Conservation (phyloP, 1,140 invertebrate genomes). For the Drosophila bipectinata region DNA sequence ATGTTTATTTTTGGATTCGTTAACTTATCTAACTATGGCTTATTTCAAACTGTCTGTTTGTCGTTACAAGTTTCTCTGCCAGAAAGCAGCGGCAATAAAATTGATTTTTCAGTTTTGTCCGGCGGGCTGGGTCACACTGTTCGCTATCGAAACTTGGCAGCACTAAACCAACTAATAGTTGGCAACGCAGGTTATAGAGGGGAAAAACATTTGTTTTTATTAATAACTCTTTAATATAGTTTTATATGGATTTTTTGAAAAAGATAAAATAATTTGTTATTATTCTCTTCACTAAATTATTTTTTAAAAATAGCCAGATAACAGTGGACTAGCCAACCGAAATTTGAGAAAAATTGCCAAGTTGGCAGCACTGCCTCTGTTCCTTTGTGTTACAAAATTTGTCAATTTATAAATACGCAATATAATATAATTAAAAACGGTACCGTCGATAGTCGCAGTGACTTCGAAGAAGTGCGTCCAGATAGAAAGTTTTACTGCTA, state of each 20-base stretch:
- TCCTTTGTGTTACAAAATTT: conserved; percentile 43
- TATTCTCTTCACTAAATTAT: too few species aligned
- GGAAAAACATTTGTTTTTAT: too few species aligned
- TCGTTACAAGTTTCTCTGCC: conserved; percentile 55
- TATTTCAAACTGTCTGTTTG: conserved; percentile 73
- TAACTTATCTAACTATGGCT: conserved; percentile 54
- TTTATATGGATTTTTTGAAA: too few species aligned
- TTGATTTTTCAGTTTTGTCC: conserved; percentile 43
- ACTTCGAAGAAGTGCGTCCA: not conserved
- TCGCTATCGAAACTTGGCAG: not conserved
- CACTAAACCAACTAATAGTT: not conserved
- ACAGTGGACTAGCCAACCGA: too few species aligned
- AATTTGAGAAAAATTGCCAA: not conserved
- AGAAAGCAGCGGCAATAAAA: conserved; percentile 32
- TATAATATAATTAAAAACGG: not conserved
- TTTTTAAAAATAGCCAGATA: too few species aligned
- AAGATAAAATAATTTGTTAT: too few species aligned
- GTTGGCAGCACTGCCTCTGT: not conserved
- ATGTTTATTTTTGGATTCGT: conserved; percentile 44
- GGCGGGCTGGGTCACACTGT: conserved; percentile 6
- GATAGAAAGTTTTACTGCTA: not conserved
- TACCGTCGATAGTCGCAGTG: not conserved
- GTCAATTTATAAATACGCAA: conserved; percentile 44
- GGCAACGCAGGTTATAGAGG: too few species aligned
- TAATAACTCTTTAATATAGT: too few species aligned